Percentiles rank a stretch among this genome's conserved stretches.
phyloP scores from a whole-genome alignment of 2,888 invertebrate genomes.

The Odontothrips loti region DNA sequence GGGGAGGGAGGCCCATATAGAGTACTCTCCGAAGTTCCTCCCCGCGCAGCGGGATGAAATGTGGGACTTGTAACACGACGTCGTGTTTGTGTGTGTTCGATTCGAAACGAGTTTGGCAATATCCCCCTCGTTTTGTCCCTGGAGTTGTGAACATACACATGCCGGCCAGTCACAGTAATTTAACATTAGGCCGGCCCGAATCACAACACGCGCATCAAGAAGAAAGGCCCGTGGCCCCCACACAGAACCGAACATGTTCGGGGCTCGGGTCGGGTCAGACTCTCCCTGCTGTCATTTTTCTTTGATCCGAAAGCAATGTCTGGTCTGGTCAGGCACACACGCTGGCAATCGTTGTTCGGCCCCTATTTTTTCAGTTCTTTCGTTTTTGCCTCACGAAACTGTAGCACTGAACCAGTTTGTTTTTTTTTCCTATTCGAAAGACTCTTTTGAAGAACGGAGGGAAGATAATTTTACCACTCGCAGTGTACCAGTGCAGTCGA shows the following conservation, averaged over 20 bases:
- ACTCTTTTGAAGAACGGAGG: too few relatives aligned
- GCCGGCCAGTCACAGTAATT: not conserved
- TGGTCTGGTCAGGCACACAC: too few relatives aligned
- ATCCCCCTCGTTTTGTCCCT: not conserved
- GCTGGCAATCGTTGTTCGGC: not conserved
- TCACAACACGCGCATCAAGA: not conserved
- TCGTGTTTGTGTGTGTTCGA: not conserved
- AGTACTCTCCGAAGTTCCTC: not conserved
- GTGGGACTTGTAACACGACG: not conserved
- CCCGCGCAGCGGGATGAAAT: not conserved
- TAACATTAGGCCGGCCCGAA: not conserved
- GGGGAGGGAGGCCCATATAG: too few relatives aligned
- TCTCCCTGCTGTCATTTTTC: too few relatives aligned
- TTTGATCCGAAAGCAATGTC: too few relatives aligned
- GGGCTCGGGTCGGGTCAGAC: too few relatives aligned
- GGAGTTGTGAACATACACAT: slow-evolving; percentile 2
- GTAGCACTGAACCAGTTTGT: not conserved
- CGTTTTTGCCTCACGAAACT: not conserved
- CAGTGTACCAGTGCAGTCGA: not conserved
- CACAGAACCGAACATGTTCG: too few relatives aligned
- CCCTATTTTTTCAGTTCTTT: not conserved
- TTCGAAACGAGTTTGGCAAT: not conserved
- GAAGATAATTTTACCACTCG: not conserved
- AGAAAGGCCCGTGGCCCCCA: not conserved
- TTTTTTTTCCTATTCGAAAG: not conserved